Percentiles rank a stretch among this genome's conserved stretches.
phyloP scores from a whole-genome alignment of 2,888 invertebrate species.

The Caenorhabditis afra region DNA sequence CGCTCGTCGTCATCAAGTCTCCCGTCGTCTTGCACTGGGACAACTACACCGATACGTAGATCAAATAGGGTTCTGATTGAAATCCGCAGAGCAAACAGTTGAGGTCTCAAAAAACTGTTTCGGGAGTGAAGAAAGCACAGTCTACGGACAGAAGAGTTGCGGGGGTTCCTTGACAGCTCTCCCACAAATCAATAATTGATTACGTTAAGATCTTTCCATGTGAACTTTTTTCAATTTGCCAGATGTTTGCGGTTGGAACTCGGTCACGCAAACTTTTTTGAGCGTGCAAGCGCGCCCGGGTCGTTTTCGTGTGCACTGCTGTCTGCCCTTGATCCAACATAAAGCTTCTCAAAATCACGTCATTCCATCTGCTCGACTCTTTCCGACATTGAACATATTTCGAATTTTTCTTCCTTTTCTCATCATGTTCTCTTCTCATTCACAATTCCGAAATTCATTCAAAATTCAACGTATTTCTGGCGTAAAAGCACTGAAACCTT shows the following conservation, averaged over 20 bases:
- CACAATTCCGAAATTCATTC: neutral
- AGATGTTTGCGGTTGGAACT: no score
- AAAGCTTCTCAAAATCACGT: no score
- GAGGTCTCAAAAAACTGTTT: constrained; percentile 9
- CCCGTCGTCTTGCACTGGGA: neutral
- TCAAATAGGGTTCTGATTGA: constrained; percentile 17
- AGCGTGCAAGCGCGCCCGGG: no score
- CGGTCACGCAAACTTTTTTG: no score
- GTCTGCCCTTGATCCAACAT: no score
- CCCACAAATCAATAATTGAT: neutral
- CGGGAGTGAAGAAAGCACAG: neutral
- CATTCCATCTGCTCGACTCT: neutral
- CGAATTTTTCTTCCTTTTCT: no score
- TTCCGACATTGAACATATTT: no score
- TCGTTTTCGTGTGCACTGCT: no score
- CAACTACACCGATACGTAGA: constrained; percentile 13
- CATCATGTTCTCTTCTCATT: neutral
- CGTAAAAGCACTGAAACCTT: neutral
- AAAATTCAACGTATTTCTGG: neutral
- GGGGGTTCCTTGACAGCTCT: neutral
- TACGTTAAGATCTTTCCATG: neutral
- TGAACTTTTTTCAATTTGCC: neutral
- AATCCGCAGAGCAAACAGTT: constrained; percentile 24
- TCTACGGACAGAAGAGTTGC: neutral
- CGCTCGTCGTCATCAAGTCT: neutral